Conservation (phyloP, 2,797 vertebrate species). For the Ctenopoma multispine region DNA sequence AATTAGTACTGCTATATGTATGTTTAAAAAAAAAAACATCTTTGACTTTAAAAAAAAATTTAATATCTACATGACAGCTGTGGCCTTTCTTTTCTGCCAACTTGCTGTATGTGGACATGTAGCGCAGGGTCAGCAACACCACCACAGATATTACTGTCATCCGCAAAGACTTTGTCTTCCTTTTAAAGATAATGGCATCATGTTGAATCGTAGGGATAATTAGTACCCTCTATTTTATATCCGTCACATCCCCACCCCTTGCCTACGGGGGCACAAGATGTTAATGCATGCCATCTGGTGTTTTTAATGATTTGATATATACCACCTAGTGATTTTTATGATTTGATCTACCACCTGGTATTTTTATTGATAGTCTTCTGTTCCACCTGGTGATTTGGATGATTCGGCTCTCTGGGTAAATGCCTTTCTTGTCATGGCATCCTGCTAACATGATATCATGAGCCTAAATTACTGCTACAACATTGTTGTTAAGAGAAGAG, state of each 20-base stretch:
- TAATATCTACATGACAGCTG: constrained; percentile 29
- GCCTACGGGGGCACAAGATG: constrained; percentile 85
- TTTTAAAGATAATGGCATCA: constrained; percentile 81
- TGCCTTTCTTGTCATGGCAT: constrained; percentile 81
- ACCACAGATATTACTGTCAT: constrained; percentile 68
- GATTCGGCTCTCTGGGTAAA: constrained; percentile 81
- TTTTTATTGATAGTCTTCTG: constrained; percentile 86
- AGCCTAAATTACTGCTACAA: constrained; percentile 75
- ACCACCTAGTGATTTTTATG: constrained; percentile 86
- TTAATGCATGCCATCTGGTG: constrained; percentile 86
- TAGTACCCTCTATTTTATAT: constrained; percentile 84
- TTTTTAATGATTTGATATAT: constrained; percentile 87
- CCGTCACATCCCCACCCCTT: constrained; percentile 81
- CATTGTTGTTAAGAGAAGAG: constrained; percentile 60
- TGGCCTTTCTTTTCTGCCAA: constrained; percentile 34
- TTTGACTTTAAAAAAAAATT: too few relatives aligned
- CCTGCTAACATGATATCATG: constrained; percentile 80
- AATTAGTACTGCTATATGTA: background rate
- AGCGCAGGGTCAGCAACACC: constrained; percentile 68
- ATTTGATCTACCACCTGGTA: constrained; percentile 88
- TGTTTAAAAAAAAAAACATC: too few relatives aligned
- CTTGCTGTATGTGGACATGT: constrained; percentile 50
- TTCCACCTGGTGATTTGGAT: constrained; percentile 84
- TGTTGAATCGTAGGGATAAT: constrained; percentile 82
- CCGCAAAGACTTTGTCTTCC: constrained; percentile 72